Evolutionary conservation across 2,113 vertebrate species (phyloP), one percentile per base, ranked within the genome.

Genomic region (Trichechus manatus): DNA sequence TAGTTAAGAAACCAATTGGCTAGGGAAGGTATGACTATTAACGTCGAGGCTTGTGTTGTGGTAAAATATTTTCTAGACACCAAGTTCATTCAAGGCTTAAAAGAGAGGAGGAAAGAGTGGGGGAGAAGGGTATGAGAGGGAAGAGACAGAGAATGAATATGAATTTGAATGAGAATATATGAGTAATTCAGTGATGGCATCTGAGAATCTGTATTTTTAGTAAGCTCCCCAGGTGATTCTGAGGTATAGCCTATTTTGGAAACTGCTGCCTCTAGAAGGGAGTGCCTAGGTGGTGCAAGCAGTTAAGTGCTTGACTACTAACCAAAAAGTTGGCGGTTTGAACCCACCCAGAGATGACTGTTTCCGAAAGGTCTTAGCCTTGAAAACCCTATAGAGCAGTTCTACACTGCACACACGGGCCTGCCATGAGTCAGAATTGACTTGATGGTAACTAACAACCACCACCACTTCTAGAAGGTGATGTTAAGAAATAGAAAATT

Each of bases 81-180:
- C 27, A 95, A 89, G 68, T 92, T 95, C 74, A 75, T 88, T 95
- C 36, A 77, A 78, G 29, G 56, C 91, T 91, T 96, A 81, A 90
- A 93, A 92, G 68, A 17, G 53, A 85, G 64, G 66, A 31, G 6
- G 31, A 83, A 29, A 20, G 31, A 7, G 8, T 6, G 1, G 79
- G 29, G 50, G n/a, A 74, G 84, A 66, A 44, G 25, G 11, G 61
- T 1, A 10, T 56, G 1, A 13, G 13, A 27, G 53, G 36, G 15
- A 14, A 13, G 6, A 29, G 50, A 95, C 72, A n/a, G 29, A 50
- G 39, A 59, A 33, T 63, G 47, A 88, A 78, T 68, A 66, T 61
- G 50, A 78, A 72, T 66, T 64, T 61, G 36, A 90, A 78, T 25
- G 56, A 94, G 64, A 87, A 33, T 68, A 53, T 78, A 66, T 82